Conservation (phyloP, 2,888 invertebrate species). For the Lasius platythorax region DNA sequence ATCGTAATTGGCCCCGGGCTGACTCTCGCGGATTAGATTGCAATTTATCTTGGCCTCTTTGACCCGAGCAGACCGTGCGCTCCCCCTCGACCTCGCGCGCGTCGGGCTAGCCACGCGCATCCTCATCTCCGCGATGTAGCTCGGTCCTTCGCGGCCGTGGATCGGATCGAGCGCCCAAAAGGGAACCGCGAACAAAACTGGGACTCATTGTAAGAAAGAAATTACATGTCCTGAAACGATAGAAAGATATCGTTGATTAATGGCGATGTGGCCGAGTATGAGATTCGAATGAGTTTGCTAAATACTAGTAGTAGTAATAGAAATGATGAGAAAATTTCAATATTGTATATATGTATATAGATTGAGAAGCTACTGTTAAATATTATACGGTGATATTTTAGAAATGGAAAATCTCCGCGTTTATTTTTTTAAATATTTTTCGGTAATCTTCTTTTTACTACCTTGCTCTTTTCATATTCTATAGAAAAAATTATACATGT, state of each 20-base stretch:
- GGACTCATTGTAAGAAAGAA: background rate
- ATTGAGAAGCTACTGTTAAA: too few species aligned
- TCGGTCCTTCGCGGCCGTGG: background rate
- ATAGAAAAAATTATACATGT: background rate
- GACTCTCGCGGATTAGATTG: constrained; percentile 61
- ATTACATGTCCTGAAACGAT: background rate
- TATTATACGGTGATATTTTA: background rate
- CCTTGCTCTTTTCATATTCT: background rate
- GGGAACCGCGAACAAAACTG: background rate
- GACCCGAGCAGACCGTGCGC: constrained; percentile 41
- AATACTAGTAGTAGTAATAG: background rate
- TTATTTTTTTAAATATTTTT: background rate
- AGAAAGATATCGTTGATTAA: background rate
- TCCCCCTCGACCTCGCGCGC: constrained; percentile 42
- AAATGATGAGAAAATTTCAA: background rate
- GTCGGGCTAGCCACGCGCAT: constrained; percentile 45
- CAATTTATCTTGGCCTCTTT: constrained; percentile 66
- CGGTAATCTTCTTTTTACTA: background rate
- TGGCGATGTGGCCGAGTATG: background rate
- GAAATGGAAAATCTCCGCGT: background rate
- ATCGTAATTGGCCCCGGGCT: constrained; percentile 51
- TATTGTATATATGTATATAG: too few species aligned
- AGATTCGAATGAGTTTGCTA: background rate
- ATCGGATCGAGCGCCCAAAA: background rate
- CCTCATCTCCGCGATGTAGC: constrained; percentile 35